phyloP scores from a whole-genome alignment of 1,140 invertebrate genomes.

The Tetranychus cinnabarinus region DNA sequence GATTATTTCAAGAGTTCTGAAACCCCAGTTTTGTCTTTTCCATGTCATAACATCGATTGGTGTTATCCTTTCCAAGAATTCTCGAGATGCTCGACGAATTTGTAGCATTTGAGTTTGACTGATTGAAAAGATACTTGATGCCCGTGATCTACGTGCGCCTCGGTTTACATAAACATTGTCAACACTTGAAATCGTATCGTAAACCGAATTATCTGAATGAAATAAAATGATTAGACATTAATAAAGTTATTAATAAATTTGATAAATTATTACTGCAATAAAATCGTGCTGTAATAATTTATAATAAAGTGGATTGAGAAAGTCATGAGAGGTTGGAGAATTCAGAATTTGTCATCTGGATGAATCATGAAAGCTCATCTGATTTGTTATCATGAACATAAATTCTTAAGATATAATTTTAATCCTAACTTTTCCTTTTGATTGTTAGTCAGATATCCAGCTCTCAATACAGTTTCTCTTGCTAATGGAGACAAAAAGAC shows the following conservation, averaged over 20 bases:
- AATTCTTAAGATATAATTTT: neutral
- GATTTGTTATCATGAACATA: neutral
- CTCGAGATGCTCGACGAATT: constrained; percentile 3
- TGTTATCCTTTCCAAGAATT: constrained; percentile 4
- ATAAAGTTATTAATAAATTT: too few species aligned
- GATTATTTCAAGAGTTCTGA: neutral
- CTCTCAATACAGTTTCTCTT: neutral
- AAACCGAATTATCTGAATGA: neutral
- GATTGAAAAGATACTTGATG: neutral
- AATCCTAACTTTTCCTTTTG: too few species aligned
- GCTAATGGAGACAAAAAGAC: neutral
- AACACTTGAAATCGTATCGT: neutral
- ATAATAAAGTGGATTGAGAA: too few species aligned
- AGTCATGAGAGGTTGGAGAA: too few species aligned
- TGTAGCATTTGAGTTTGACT: neutral
- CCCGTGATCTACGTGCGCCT: neutral
- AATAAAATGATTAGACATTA: too few species aligned
- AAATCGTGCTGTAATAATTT: too few species aligned
- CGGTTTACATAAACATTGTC: neutral
- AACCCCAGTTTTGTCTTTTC: constrained; percentile 6
- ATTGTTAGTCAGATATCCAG: too few species aligned
- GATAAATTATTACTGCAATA: neutral
- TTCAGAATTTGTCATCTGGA: too few species aligned
- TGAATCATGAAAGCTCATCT: neutral
- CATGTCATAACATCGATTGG: constrained; percentile 4